A percentile compares a stretch with the other conserved stretches of the same genome.
These are phyloP conservation scores for Clepsis dumicolana DNA, from an alignment of 2,888 invertebrate species.

Conservation along the genomic window DNA sequence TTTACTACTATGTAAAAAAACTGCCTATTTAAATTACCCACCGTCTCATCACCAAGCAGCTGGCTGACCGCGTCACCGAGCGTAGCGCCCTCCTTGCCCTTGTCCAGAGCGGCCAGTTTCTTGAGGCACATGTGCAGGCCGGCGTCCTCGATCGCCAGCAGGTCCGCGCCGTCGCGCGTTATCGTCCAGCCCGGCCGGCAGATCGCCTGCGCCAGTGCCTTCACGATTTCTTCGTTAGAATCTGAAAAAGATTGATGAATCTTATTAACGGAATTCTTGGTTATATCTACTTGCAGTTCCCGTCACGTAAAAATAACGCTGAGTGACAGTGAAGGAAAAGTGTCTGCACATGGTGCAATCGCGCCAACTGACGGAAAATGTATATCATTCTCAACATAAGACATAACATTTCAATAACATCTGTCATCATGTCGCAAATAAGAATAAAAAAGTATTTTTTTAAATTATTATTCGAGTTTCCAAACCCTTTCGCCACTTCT, in stretches of 20 bases:
- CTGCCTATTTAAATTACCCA: constrained; percentile 61
- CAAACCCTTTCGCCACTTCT: no score
- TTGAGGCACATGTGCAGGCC: constrained; percentile 92
- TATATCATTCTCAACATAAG: no score
- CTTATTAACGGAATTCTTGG: no score
- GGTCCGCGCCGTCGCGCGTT: constrained; percentile 72
- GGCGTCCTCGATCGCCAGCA: constrained; percentile 89
- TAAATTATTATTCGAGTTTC: no score
- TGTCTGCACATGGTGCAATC: no score
- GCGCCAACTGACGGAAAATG: no score
- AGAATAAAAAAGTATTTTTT: no score
- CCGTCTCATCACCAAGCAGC: constrained; percentile 83
- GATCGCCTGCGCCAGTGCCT: constrained; percentile 68
- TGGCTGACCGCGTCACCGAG: constrained; percentile 87
- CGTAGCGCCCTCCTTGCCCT: constrained; percentile 76
- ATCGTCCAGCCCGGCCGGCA: constrained; percentile 85
- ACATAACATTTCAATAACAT: no score
- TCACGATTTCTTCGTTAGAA: constrained; percentile 68
- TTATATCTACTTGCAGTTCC: no score
- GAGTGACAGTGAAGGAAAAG: no score
- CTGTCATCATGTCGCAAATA: no score
- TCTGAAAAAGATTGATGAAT: constrained; percentile 56
- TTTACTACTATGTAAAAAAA: not conserved
- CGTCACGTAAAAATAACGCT: no score
- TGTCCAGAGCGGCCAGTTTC: constrained; percentile 89